Evolutionary conservation across 2,113 vertebrate genomes (phyloP), one percentile per base, ranked within the genome.

Genomic region (Hiodon alosoides): DNA sequence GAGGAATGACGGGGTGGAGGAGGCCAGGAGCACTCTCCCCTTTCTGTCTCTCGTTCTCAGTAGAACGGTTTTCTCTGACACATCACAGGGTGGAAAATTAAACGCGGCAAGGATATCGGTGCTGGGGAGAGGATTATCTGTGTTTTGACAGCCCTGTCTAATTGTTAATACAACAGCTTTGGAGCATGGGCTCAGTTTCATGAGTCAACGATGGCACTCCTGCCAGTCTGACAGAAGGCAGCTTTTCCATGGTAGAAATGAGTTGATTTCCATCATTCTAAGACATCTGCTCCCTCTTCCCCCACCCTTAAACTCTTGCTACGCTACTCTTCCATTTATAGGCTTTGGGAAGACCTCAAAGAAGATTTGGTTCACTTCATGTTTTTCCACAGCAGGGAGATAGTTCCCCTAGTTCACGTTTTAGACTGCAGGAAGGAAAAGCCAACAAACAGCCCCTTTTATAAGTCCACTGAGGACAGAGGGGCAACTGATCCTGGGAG

Each of bases 341-440:
- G 83, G 77, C 75, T 80, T 77, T 71, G 4, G 65, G 71, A 17
- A 68, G 65, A 67, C 66, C 47, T 14, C 48, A 79, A 73, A 77
- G 57, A 67, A 72, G 78, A 83, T 70, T 83, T 14, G 81, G 67
- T 79, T 81, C 73, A 60, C 75, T 79, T 84, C 72, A 17, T 81
- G 78, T 78, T 68, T 78, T 83, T 83, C 82, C 81, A 54, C 79
- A 75, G 81, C 67, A 69, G 59, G 80, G 76, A 75, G 67, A 78
- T 78, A 7, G 16, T 79, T 78, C 48, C 67, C 83, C 79, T 52
- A 80, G 81, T 86, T 86, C 74, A 79, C 80, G 78, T 62, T 75
- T 83, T 74, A 60, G 76, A 84, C 76, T 75, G 85, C 81, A 80
- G 85, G 79, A 83, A 84, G 75, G 64, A 84, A 77, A 77, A 62